A percentile compares a stretch with the other conserved stretches of the same genome.
Conservation (phyloP, 2,113 vertebrate genomes). For the Mungos mungo region DNA sequence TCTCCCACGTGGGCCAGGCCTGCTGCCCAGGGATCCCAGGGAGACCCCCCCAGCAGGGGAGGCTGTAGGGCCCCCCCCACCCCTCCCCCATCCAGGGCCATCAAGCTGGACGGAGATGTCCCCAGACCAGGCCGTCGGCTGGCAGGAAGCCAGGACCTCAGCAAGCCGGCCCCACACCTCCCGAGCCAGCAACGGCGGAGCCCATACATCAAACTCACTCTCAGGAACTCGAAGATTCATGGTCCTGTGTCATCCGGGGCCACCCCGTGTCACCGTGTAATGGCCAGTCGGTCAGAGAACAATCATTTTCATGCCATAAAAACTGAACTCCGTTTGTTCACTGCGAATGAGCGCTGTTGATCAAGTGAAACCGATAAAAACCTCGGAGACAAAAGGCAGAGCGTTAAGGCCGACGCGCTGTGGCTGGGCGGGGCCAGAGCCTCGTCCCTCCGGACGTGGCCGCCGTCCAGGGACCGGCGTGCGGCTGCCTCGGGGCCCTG, state of each 20-base stretch:
- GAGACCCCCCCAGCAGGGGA: background rate
- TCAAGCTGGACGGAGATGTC: background rate
- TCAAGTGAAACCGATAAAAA: fast-evolving
- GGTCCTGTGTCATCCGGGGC: conserved; percentile 56
- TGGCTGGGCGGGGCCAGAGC: background rate
- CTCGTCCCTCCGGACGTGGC: background rate
- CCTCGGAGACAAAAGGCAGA: conserved; percentile 36
- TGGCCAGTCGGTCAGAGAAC: conserved; percentile 71
- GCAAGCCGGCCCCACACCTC: background rate
- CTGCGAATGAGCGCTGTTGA: conserved; percentile 61
- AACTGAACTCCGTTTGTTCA: conserved; percentile 65
- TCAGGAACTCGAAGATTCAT: conserved; percentile 69
- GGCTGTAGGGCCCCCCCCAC: no score
- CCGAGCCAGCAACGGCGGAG: conserved; percentile 31
- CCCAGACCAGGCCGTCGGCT: background rate
- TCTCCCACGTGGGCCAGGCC: no score
- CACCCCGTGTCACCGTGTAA: conserved; percentile 63
- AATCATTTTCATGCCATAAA: conserved; percentile 77
- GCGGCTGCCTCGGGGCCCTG: fast-evolving
- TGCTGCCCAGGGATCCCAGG: background rate
- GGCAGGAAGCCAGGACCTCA: conserved; percentile 51
- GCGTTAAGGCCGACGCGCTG: conserved; percentile 22
- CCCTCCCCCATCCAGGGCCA: background rate
- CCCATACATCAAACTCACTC: conserved; percentile 62
- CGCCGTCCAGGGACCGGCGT: background rate